Percentiles rank a stretch among this genome's conserved stretches.
phyloP scores from a whole-genome alignment of 2,113 vertebrate genomes.

The Sorex fumeus region DNA sequence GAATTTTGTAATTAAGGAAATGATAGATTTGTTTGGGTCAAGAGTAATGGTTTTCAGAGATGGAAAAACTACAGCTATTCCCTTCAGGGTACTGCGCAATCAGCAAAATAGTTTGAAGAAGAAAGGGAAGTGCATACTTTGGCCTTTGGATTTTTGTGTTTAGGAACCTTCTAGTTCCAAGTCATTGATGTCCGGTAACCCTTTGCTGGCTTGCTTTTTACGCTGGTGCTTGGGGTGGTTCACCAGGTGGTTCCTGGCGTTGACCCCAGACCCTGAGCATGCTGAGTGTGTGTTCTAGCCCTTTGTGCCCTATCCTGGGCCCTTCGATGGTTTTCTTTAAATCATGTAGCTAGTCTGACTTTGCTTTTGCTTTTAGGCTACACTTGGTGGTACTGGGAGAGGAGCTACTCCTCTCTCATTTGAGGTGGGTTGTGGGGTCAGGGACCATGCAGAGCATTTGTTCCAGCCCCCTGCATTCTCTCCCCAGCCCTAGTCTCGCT shows the following conservation, averaged over 20 bases:
- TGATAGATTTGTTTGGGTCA: constrained; percentile 6
- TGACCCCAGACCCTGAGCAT: no score
- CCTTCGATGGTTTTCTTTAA: constrained; percentile 6
- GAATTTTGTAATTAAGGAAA: constrained; percentile 26
- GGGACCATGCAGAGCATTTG: no score
- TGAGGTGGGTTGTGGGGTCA: no score
- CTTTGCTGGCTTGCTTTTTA: neutral
- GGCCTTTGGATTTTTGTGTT: constrained; percentile 37
- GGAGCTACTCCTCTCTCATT: no score
- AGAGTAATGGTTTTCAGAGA: constrained; percentile 58
- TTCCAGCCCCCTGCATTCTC: no score
- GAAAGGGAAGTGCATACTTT: constrained; percentile 61
- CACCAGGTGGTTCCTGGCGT: no score
- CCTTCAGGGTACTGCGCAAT: constrained; percentile 2
- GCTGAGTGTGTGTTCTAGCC: no score
- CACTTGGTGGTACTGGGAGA: no score
- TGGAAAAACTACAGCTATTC: constrained; percentile 9
- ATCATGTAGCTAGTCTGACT: neutral
- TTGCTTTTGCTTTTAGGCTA: neutral
- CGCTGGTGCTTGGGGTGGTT: no score
- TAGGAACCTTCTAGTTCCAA: neutral
- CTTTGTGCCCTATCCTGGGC: no score
- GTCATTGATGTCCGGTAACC: constrained; percentile 21
- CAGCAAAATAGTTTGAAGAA: constrained; percentile 50
- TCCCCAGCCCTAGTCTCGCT: no score